Conservation (phyloP, 64 coral and sea anemone genomes). For the Pocillopora verrucosa region DNA sequence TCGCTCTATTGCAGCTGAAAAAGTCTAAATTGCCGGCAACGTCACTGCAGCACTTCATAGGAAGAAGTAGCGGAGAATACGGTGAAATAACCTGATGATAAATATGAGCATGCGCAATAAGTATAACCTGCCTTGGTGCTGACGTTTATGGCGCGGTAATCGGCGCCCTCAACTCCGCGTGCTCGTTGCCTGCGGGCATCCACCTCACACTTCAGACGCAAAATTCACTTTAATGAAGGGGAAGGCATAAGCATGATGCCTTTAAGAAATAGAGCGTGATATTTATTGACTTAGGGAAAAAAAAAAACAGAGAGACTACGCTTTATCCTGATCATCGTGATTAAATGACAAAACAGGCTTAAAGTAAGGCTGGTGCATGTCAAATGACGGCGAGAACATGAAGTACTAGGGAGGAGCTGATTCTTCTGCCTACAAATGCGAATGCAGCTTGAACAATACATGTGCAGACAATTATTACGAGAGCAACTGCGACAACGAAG, state of each 20-base stretch:
- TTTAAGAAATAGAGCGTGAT: too few relatives aligned
- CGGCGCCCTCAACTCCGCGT: neutral
- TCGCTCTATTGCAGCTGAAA: neutral
- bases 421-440: constrained; percentile 14
- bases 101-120: constrained; percentile 47
- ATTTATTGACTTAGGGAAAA: too few relatives aligned
- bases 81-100: neutral
- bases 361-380: constrained; percentile 33
- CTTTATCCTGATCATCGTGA: constrained; percentile 18
- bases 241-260: too few relatives aligned
- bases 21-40: too few relatives aligned
- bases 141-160: neutral
- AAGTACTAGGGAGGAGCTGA: constrained; percentile 10
- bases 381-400: neutral
- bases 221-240: too few relatives aligned
- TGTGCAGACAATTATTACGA: neutral
- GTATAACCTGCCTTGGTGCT: neutral
- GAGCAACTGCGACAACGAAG: constrained; percentile 19
- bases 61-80: constrained; percentile 38
- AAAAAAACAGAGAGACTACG: too few relatives aligned
- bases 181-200: too few relatives aligned
- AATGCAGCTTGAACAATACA: neutral
- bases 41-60: constrained; percentile 22
- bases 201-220: too few relatives aligned
- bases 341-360: constrained; percentile 44